These are phyloP conservation scores for Malaclemys terrapin DNA, from an alignment of 2,113 vertebrate genomes.

Conservation along the genomic window DNA sequence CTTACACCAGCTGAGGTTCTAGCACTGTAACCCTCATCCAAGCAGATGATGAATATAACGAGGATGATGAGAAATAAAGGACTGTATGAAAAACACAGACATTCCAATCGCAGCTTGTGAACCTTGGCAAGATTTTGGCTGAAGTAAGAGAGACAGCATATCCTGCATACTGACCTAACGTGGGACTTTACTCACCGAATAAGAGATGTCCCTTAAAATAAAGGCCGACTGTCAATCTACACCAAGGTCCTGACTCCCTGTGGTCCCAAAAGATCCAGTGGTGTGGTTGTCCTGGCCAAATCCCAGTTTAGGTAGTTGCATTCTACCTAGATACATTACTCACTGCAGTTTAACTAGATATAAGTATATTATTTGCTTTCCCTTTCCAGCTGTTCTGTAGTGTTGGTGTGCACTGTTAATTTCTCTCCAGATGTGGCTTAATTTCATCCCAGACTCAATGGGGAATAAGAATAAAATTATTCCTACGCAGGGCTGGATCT, in stretches of 20 bases:
- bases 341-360: neutral
- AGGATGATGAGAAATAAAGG: rapidly evolving
- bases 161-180: neutral
- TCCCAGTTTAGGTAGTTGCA: neutral
- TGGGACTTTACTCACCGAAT: neutral
- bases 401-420: neutral
- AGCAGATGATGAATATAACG: neutral
- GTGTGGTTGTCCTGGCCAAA: neutral
- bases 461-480: neutral
- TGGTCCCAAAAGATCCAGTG: neutral
- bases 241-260: rapidly evolving
- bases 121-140: neutral
- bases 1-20: neutral
- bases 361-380: rapidly evolving
- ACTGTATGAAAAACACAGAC: neutral
- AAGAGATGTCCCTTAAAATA: neutral
- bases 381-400: rapidly evolving
- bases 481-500: neutral
- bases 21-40: rapidly evolving
- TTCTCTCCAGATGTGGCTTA: neutral
- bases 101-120: neutral
- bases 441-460: neutral
- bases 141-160: neutral
- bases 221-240: rapidly evolving
- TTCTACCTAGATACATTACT: neutral